Conservation (phyloP, 2,797 vertebrate genomes). For the Limosa lapponica region DNA sequence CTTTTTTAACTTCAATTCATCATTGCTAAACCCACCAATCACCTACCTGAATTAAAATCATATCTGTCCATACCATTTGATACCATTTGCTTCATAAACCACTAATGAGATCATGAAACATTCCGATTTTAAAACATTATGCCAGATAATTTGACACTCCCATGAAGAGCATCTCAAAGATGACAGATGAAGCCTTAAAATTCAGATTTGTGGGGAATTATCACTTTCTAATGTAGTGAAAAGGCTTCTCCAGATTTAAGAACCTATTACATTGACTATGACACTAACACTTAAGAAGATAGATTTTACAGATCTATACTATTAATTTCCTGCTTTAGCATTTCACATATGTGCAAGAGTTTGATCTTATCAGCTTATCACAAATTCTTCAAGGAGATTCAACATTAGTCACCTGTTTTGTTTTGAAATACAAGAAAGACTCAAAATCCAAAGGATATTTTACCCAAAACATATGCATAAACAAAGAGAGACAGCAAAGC, state of each 20-base stretch:
- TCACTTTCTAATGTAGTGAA: background rate
- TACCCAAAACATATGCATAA: background rate
- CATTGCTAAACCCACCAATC: background rate
- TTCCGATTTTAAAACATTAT: background rate
- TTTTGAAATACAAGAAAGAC: background rate
- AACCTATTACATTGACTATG: background rate
- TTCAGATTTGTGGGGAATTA: background rate
- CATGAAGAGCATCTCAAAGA: background rate
- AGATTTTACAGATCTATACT: background rate
- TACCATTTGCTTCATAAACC: background rate
- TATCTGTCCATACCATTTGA: background rate
- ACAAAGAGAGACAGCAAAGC: background rate
- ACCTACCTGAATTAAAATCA: background rate
- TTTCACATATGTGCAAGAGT: background rate
- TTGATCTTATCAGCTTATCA: background rate
- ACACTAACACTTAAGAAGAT: background rate
- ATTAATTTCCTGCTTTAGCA: background rate
- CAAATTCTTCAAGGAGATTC: background rate
- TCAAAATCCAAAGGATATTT: background rate
- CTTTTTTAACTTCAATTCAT: background rate
- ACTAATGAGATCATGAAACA: background rate
- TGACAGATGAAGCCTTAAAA: background rate
- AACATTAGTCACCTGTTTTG: background rate
- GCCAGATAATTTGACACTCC: background rate
- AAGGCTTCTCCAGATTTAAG: background rate